A percentile compares a stretch with the other conserved stretches of the same genome.
Conservation (phyloP, 2,113 vertebrate species). For the Eptesicus fuscus region DNA sequence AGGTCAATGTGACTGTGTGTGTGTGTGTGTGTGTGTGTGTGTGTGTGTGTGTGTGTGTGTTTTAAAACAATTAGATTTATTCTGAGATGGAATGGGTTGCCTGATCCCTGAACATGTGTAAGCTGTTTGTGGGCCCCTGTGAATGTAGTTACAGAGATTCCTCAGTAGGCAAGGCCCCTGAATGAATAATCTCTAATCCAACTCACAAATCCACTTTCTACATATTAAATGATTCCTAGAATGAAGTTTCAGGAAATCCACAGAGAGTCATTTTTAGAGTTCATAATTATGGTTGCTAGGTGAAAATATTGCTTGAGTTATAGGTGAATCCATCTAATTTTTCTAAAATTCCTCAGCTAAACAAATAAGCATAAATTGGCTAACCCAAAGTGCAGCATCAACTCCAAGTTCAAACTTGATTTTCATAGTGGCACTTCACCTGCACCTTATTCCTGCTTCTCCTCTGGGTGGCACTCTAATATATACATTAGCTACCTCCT, state of each 20-base stretch:
- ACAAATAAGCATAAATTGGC: constrained; percentile 37
- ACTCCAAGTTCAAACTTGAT: background rate
- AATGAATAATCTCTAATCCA: background rate
- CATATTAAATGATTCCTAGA: constrained; percentile 29
- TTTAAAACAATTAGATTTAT: background rate
- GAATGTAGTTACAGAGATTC: background rate
- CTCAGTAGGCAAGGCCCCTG: background rate
- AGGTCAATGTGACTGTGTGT: background rate
- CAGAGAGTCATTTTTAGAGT: constrained; percentile 34
- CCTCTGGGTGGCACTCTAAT: background rate
- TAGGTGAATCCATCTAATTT: constrained; percentile 31
- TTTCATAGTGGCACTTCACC: background rate
- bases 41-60: background rate
- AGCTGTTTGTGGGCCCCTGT: background rate
- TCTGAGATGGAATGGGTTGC: background rate
- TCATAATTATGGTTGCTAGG: background rate
- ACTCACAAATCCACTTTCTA: background rate
- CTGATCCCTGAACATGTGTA: background rate
- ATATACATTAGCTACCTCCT: too few species aligned
- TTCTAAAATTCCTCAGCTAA: constrained; percentile 25
- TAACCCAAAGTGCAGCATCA: background rate
- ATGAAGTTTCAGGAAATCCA: constrained; percentile 42
- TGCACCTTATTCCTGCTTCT: background rate
- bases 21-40: background rate
- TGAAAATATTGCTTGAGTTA: background rate